These are phyloP conservation scores for Baryphthengus martii DNA, from an alignment of 2,113 vertebrate species.

Conservation along the genomic window DNA sequence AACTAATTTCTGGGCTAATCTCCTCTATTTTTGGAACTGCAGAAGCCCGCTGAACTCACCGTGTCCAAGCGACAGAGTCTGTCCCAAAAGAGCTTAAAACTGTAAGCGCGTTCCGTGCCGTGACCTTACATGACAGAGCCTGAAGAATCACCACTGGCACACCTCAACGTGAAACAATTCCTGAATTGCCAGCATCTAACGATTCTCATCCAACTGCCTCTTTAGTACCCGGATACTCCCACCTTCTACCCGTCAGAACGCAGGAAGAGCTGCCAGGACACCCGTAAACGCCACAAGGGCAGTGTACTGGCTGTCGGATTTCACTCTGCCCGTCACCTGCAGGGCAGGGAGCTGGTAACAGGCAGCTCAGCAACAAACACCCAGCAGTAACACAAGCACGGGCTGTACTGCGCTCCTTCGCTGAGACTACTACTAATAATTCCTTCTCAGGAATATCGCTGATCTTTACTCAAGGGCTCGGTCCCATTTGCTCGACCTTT, in stretches of 20 bases:
- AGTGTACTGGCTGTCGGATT: background rate
- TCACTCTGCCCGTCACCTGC: background rate
- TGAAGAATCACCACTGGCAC: background rate
- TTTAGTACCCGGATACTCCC: background rate
- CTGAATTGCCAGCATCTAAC: background rate
- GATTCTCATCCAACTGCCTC: background rate
- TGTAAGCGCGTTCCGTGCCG: background rate
- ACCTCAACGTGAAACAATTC: background rate
- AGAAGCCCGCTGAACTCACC: background rate
- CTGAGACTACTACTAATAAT: background rate
- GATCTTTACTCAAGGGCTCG: background rate
- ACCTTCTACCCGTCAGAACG: background rate
- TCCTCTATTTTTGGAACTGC: background rate
- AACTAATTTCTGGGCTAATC: background rate
- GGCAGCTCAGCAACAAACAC: background rate
- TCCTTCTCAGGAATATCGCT: background rate
- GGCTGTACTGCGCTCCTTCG: background rate
- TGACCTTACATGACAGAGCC: background rate
- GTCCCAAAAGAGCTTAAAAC: background rate
- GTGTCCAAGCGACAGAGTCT: background rate
- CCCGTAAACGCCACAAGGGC: background rate
- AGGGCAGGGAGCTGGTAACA: background rate
- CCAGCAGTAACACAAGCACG: background rate
- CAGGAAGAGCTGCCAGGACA: background rate
- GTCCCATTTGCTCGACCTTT: background rate